phyloP scores from a whole-genome alignment of 2,888 invertebrate genomes.

The Lumbricus terrestris region DNA sequence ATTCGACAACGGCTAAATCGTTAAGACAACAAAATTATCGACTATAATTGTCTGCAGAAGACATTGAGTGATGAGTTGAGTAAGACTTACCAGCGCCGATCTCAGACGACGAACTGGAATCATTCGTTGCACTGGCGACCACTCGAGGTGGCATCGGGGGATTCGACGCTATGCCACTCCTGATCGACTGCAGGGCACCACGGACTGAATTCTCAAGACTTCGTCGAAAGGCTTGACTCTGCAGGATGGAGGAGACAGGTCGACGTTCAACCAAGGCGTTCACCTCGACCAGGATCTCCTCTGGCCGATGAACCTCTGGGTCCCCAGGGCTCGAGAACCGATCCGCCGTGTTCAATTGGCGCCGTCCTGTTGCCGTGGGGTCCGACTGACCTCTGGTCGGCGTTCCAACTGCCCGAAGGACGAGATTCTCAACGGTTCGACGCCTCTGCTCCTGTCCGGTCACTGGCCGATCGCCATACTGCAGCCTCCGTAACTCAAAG shows the following conservation, averaged over 20 bases:
- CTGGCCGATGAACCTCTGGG: slow-evolving; percentile 49
- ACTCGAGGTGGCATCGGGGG: not conserved
- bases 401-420: slow-evolving; percentile 35
- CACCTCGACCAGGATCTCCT: slow-evolving; percentile 53
- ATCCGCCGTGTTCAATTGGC: not conserved
- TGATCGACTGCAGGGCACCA: slow-evolving; percentile 22
- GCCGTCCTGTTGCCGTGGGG: not conserved
- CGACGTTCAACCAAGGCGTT: slow-evolving; percentile 53
- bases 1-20: too few species aligned
- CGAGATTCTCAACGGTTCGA: slow-evolving; percentile 44
- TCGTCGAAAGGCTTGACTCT: slow-evolving; percentile 48
- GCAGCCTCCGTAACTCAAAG: slow-evolving; percentile 51
- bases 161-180: not conserved
- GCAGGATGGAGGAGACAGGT: slow-evolving; percentile 53
- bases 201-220: slow-evolving; percentile 53
- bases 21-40: not conserved
- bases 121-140: not conserved
- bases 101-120: not conserved
- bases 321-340: not conserved
- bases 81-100: not conserved
- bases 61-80: not conserved
- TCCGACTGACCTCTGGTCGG: not conserved
- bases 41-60: not conserved
- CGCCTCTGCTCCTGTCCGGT: slow-evolving; percentile 47
- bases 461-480: slow-evolving; percentile 52